These are phyloP conservation scores for Chiroxiphia lanceolata DNA, from an alignment of 2,797 vertebrate species.

Conservation along the genomic window DNA sequence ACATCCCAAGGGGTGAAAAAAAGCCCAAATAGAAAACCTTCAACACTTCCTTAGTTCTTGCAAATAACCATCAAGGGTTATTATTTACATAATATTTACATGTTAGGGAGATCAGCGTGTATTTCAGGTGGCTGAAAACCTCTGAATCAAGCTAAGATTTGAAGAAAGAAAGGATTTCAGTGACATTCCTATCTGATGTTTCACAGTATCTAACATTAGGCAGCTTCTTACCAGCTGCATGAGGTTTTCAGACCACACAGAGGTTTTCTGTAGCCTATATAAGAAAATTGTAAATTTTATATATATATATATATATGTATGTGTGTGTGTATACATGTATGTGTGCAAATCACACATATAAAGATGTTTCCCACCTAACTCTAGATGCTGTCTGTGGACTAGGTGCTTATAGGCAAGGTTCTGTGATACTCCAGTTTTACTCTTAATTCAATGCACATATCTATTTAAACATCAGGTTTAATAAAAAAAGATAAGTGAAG, in stretches of 20 bases:
- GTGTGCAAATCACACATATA: not conserved
- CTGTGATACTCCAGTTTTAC: not conserved
- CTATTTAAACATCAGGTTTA: not conserved
- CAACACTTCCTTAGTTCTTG: not conserved
- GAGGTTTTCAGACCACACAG: not conserved
- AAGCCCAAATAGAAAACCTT: fast-evolving
- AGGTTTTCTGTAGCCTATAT: not conserved
- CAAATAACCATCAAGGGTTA: not conserved
- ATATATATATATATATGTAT: no score
- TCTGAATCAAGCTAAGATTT: not conserved
- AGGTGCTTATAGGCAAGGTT: not conserved
- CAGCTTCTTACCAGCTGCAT: not conserved
- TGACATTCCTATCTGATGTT: not conserved
- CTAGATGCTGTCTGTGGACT: not conserved
- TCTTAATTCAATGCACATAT: not conserved
- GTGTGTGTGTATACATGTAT: not conserved
- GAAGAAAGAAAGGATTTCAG: not conserved
- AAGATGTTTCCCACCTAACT: not conserved
- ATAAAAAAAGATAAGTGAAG: not conserved
- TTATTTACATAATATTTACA: not conserved
- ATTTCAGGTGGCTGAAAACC: not conserved
- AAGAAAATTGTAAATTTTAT: not conserved
- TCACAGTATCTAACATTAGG: not conserved
- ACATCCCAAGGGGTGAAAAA: fast-evolving
- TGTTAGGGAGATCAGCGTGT: not conserved